Evolutionary conservation across 2,797 vertebrate genomes (phyloP).

Genomic region (Pangasius krempfi): DNA sequence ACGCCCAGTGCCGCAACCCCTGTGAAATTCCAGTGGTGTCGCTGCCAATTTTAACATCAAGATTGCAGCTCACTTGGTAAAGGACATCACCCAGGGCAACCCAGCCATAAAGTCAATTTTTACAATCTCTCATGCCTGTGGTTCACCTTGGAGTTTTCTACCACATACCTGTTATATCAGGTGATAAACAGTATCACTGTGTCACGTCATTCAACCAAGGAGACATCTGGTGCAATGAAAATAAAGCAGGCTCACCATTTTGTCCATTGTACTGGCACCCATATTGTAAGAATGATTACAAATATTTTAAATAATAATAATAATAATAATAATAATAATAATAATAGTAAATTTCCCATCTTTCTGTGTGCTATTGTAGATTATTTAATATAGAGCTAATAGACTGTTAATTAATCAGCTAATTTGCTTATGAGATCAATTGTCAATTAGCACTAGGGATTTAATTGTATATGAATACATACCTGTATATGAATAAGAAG

Average conservation of each 20-base stretch:
- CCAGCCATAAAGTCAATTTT: slow-evolving; percentile 30
- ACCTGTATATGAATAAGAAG: not conserved
- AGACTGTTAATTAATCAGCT: not conserved
- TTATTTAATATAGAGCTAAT: not conserved
- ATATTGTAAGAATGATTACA: not conserved
- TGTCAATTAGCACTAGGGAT: not conserved
- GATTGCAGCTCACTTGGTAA: slow-evolving; percentile 18
- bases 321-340: not conserved
- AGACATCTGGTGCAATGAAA: not conserved
- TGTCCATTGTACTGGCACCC: not conserved
- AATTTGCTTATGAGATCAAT: not conserved
- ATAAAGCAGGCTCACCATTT: not conserved
- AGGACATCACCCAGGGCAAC: slow-evolving; percentile 18
- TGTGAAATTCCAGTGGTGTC: slow-evolving; percentile 9
- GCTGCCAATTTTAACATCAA: slow-evolving; percentile 18
- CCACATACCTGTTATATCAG: slow-evolving; percentile 7
- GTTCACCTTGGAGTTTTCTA: slow-evolving; percentile 18
- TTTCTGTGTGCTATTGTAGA: not conserved
- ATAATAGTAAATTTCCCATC: not conserved
- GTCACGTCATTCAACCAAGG: not conserved
- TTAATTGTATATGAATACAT: not conserved
- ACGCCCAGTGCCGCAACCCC: not conserved
- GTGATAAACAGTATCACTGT: not conserved
- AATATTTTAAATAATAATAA: not conserved
- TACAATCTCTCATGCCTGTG: slow-evolving; percentile 17